These are phyloP conservation scores for Lucilia sericata DNA, from an alignment of 1,140 invertebrate species.

Conservation along the genomic window DNA sequence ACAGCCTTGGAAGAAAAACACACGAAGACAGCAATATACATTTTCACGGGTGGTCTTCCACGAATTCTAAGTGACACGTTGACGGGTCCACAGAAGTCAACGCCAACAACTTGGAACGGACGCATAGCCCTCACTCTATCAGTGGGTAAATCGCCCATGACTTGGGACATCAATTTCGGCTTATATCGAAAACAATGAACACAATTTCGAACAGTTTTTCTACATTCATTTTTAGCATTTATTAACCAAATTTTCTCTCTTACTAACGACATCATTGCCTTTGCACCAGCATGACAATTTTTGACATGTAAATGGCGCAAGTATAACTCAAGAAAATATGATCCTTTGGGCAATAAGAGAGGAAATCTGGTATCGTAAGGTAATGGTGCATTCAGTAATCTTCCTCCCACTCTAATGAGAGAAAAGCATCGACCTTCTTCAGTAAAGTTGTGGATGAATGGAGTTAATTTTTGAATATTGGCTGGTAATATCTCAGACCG, in stretches of 20 bases:
- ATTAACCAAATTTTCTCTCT: slow-evolving; percentile 47
- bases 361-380: slow-evolving; percentile 43
- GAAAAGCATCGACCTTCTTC: not conserved
- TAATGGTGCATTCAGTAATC: slow-evolving; percentile 41
- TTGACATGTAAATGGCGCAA: slow-evolving; percentile 41
- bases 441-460: not conserved
- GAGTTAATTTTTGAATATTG: slow-evolving; percentile 39
- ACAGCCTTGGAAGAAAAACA: slow-evolving; percentile 56
- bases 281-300: slow-evolving; percentile 45
- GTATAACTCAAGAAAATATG: slow-evolving; percentile 31
- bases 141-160: slow-evolving; percentile 43
- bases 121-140: slow-evolving; percentile 19
- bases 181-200: slow-evolving; percentile 46
- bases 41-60: slow-evolving; percentile 34
- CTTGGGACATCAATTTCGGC: slow-evolving; percentile 39
- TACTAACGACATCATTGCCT: slow-evolving; percentile 30
- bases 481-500: not conserved
- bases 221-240: slow-evolving; percentile 45
- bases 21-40: slow-evolving; percentile 51
- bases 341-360: slow-evolving; percentile 34
- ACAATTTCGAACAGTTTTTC: slow-evolving; percentile 34
- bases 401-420: slow-evolving; percentile 33
- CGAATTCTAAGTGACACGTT: slow-evolving; percentile 36
- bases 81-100: slow-evolving; percentile 47
- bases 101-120: slow-evolving; percentile 44